phyloP scores from a whole-genome alignment of 2,888 invertebrate species.

The Prosopocoilus inquinatus region DNA sequence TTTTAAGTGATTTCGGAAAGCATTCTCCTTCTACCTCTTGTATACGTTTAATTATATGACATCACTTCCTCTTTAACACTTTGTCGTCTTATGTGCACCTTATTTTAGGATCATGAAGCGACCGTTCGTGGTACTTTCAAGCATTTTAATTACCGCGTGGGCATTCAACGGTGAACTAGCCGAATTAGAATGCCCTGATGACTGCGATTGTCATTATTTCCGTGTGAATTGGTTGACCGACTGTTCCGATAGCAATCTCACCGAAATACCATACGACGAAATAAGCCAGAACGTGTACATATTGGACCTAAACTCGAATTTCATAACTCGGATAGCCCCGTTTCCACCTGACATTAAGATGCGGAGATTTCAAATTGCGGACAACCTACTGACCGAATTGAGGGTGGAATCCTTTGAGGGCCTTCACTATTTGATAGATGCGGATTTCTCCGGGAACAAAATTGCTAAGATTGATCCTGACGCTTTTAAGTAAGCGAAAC shows the following conservation, averaged over 20 bases:
- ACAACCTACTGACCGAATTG: slow-evolving; percentile 62
- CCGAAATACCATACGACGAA: slow-evolving; percentile 66
- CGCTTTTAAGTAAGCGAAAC: slow-evolving; percentile 27
- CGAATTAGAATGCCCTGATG: slow-evolving; percentile 69
- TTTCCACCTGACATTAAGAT: slow-evolving; percentile 70
- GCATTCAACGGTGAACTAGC: slow-evolving; percentile 62
- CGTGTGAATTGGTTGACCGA: slow-evolving; percentile 76
- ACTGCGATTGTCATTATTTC: slow-evolving; percentile 75
- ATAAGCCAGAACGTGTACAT: slow-evolving; percentile 69
- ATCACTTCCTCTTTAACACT: too few species aligned
- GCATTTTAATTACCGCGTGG: slow-evolving; percentile 10
- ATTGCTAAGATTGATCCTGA: slow-evolving; percentile 59
- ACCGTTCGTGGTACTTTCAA: slow-evolving; percentile 11
- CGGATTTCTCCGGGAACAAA: slow-evolving; percentile 67
- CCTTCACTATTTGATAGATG: slow-evolving; percentile 66
- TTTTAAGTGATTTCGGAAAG: too few species aligned
- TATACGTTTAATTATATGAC: too few species aligned
- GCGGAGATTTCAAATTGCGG: slow-evolving; percentile 67
- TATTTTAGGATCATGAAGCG: not conserved
- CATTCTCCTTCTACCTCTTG: too few species aligned
- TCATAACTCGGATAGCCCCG: slow-evolving; percentile 58
- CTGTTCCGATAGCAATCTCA: slow-evolving; percentile 72
- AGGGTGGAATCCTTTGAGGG: slow-evolving; percentile 63
- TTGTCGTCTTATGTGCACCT: not conserved
- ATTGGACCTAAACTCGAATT: slow-evolving; percentile 69